A percentile compares a stretch with the other conserved stretches of the same genome.
Evolutionary conservation across 2,113 vertebrate genomes (phyloP).

Genomic region (Saccopteryx leptura): DNA sequence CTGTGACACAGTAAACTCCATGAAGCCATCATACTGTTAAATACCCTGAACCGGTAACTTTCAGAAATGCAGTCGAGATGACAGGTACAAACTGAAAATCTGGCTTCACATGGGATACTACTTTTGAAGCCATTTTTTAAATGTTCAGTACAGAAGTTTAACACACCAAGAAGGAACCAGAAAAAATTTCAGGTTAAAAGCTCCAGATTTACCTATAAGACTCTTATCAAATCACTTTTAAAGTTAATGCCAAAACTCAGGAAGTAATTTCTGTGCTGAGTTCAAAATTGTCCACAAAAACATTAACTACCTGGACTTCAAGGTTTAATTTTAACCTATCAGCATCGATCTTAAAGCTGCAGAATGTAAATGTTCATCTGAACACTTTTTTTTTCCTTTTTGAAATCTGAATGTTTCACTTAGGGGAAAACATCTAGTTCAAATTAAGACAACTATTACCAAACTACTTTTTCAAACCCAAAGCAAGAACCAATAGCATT

Average conservation of each 20-base stretch:
- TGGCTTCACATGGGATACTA: neutral
- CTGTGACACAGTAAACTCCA: rapidly evolving
- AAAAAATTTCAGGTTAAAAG: neutral
- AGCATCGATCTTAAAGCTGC: neutral
- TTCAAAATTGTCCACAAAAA: neutral
- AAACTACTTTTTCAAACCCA: neutral
- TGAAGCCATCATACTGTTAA: no score
- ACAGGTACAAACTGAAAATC: neutral
- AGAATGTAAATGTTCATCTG: neutral
- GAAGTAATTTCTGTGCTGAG: neutral
- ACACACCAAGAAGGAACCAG: neutral
- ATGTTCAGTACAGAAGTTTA: neutral
- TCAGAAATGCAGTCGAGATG: neutral
- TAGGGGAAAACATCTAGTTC: neutral
- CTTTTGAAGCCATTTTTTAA: neutral
- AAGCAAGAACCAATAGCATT: neutral
- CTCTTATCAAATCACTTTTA: neutral
- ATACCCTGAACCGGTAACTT: neutral
- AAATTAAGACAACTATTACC: neutral
- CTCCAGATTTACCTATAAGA: neutral
- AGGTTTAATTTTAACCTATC: neutral
- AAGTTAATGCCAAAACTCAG: neutral
- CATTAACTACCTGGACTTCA: no score
- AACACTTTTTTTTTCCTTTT: neutral
- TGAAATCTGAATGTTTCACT: neutral